Base-by-base conservation (phyloP, 2,888 invertebrate genomes). In the Dicycla oo region DNA sequence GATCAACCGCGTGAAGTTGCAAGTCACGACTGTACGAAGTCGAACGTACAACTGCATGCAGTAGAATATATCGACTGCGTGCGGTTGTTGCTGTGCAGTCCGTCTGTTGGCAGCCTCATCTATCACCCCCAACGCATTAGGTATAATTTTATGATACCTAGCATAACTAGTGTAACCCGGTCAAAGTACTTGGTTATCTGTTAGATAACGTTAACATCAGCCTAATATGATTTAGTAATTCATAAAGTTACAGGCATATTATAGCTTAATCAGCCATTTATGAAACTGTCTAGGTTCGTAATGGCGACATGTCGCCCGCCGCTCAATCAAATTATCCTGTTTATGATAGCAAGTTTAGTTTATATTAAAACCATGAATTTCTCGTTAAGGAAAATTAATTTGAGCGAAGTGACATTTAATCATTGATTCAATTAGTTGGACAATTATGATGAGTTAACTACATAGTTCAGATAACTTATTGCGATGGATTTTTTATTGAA, bases 121-220 rank as follows among this genome's bases (percentile, higher is more conserved):
- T 66, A 45, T 75, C 61, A 78, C 70, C 71, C 71, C 70, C 65
- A 66, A 26, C 23, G 20, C 38, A 70, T 78, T 13, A 49, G 67
- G 61, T 4, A 76, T 23, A 7, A 26, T 11, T 63, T 74, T 56
- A 69, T 56, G 30, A 57, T 65, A 54, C 61, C n/a, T 53, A 61
- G 18, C 40, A 56, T 47, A 20, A 49, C 54, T 20, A 51, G 7
- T 10, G 43, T 64, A 72, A 79, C 78, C 62, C 71, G 79, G 79
- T 79, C 43, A 78, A 26, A 43, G 10, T 51, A 26, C 18, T 57
- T 43, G 30, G 4, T 76, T 81, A 81, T 81, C 78, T 81, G 26
- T 23, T n/a, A 62, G 78, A 80, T 79, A 74, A 38, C 18, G 45
- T 11, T 10, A 23, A 56, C 49, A 65, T 66, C 57, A 58, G 49